These are phyloP conservation scores for Lithodes maja DNA, from an alignment of 2,888 invertebrate species.

Conservation along the genomic window DNA sequence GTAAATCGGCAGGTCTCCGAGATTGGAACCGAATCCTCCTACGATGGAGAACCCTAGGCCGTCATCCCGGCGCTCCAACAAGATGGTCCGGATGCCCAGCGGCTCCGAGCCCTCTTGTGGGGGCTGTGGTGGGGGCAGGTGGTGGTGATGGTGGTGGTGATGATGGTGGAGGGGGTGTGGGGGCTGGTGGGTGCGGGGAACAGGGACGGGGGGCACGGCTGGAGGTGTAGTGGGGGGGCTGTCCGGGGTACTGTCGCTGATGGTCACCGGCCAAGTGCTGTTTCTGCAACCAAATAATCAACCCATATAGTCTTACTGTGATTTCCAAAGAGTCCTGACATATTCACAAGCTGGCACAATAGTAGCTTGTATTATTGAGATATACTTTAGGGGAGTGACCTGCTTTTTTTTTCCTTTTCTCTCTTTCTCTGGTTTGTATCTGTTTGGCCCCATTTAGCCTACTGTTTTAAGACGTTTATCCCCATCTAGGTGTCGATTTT, in stretches of 20 bases:
- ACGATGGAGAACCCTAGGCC: constrained; percentile 79
- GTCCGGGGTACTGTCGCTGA: constrained; percentile 58
- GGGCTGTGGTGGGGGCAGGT: constrained; percentile 49
- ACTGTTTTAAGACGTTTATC: too few relatives aligned
- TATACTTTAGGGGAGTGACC: too few relatives aligned
- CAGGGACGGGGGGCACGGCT: constrained; percentile 54
- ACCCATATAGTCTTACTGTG: too few relatives aligned
- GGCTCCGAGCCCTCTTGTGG: constrained; percentile 50
- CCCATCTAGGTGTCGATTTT: too few relatives aligned
- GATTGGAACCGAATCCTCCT: constrained; percentile 77
- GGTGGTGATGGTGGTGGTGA: constrained; percentile 56
- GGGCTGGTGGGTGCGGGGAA: constrained; percentile 54
- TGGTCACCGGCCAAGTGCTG: constrained; percentile 69
- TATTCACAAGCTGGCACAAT: too few relatives aligned
- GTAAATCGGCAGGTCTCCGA: constrained; percentile 78
- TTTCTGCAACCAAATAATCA: constrained; percentile 14
- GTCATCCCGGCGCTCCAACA: constrained; percentile 77
- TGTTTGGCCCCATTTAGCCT: too few relatives aligned
- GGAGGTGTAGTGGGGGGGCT: constrained; percentile 44
- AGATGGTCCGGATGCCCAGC: constrained; percentile 73
- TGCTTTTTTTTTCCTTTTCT: too few relatives aligned
- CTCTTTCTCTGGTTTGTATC: too few relatives aligned
- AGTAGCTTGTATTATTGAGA: too few relatives aligned
- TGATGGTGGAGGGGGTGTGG: constrained; percentile 31
- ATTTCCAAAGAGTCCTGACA: too few relatives aligned